Conservation (phyloP, 2,797 vertebrate species). For the Leptodactylus fallax region DNA sequence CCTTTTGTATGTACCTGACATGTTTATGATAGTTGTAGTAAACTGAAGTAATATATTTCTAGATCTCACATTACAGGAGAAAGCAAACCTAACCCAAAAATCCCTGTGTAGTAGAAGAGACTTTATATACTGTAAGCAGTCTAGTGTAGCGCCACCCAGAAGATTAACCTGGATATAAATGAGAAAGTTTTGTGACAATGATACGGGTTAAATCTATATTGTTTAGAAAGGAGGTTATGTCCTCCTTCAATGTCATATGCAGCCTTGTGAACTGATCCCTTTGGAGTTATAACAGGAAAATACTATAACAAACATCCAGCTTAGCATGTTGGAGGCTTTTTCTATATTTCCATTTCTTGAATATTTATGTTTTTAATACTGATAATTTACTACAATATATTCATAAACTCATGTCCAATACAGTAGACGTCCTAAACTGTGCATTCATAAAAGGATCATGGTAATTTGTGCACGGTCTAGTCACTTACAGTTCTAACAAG, state of each 20-base stretch:
- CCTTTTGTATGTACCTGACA: neutral
- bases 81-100: no score
- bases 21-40: neutral
- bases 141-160: neutral
- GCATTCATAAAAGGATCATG: constrained; percentile 2
- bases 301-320: neutral
- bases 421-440: neutral
- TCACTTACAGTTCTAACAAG: constrained; percentile 10
- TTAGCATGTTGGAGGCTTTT: neutral
- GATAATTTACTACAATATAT: neutral
- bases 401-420: neutral
- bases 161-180: neutral
- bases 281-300: constrained; percentile 4
- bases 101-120: no score
- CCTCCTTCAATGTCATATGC: constrained; percentile 41
- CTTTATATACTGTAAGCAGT: neutral
- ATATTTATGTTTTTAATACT: neutral
- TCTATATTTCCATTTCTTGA: neutral
- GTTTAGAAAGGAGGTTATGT: constrained; percentile 30
- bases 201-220: constrained; percentile 2
- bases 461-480: neutral
- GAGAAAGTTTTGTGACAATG: neutral
- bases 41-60: neutral
- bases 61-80: no score
- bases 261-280: neutral